These are phyloP conservation scores for Schrankia costaestrigalis DNA, from an alignment of 2,888 invertebrate species.

Conservation along the genomic window DNA sequence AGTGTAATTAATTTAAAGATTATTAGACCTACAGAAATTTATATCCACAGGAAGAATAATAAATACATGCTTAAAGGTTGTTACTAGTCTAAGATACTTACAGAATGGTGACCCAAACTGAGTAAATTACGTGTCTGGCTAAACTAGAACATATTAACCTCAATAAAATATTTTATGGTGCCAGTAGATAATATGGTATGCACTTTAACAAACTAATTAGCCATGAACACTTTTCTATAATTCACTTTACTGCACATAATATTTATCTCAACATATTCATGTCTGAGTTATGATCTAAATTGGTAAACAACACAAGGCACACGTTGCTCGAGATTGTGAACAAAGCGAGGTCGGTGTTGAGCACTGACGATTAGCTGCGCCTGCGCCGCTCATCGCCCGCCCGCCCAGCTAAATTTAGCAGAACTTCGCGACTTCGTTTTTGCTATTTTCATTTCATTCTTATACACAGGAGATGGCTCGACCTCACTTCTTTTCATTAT, in stretches of 20 bases:
- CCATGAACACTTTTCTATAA: neutral
- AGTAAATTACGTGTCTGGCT: slow-evolving; percentile 33
- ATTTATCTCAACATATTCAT: too few species aligned
- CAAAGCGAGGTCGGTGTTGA: slow-evolving; percentile 61
- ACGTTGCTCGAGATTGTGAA: slow-evolving; percentile 31
- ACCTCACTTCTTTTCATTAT: slow-evolving; percentile 50
- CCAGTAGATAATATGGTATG: slow-evolving; percentile 4
- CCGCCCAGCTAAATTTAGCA: slow-evolving; percentile 73
- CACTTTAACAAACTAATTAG: too few species aligned
- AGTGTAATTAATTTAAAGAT: neutral
- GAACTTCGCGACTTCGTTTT: slow-evolving; percentile 75
- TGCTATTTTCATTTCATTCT: slow-evolving; percentile 79
- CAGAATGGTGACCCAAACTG: slow-evolving; percentile 48
- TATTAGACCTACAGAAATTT: neutral
- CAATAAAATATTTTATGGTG: slow-evolving; percentile 30
- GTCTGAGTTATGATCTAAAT: slow-evolving; percentile 14
- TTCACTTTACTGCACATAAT: too few species aligned
- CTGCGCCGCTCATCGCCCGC: slow-evolving; percentile 50
- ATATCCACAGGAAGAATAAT: neutral
- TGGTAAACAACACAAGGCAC: slow-evolving; percentile 28
- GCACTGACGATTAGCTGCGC: slow-evolving; percentile 38
- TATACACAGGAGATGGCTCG: slow-evolving; percentile 41
- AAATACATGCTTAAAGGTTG: neutral
- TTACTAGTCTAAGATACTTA: too few species aligned
- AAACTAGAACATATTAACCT: slow-evolving; percentile 51